These are phyloP conservation scores for Emesis furor DNA, from an alignment of 2,888 invertebrate genomes.

Conservation along the genomic window DNA sequence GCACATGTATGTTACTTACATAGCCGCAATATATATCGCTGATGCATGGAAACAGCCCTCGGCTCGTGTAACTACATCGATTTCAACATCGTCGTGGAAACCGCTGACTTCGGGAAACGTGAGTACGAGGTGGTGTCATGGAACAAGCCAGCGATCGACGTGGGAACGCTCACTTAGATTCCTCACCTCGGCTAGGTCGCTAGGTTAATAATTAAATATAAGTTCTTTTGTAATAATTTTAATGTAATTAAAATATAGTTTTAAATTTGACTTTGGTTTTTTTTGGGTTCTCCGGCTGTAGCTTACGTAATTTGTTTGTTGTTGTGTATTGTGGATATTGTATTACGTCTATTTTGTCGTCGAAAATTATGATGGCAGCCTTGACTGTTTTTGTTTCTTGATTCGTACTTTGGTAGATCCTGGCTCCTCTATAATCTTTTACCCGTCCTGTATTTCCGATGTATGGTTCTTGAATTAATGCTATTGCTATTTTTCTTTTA, in stretches of 20 bases:
- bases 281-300: constrained; percentile 14
- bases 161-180: not conserved
- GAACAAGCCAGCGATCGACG: not conserved
- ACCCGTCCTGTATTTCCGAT: constrained; percentile 31
- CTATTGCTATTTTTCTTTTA: not conserved
- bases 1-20: too few species aligned
- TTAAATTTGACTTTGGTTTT: too few species aligned
- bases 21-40: too few species aligned
- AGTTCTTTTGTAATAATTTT: too few species aligned
- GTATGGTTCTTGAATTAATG: constrained; percentile 57
- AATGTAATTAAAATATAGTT: too few species aligned
- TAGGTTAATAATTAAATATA: not conserved
- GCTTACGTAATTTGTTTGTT: constrained; percentile 17
- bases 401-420: constrained; percentile 6
- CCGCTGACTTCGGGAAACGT: too few species aligned
- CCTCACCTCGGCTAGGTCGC: not conserved
- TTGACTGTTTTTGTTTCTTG: not conserved
- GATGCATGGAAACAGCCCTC: too few species aligned
- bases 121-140: too few species aligned
- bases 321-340: too few species aligned
- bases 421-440: constrained; percentile 4
- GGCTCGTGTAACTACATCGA: too few species aligned
- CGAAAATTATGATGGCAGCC: constrained; percentile 31
- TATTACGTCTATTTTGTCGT: too few species aligned
- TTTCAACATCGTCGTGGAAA: too few species aligned